Base-by-base conservation (phyloP, 2,888 invertebrate species). In the Drosophila melanosoma region DNA sequence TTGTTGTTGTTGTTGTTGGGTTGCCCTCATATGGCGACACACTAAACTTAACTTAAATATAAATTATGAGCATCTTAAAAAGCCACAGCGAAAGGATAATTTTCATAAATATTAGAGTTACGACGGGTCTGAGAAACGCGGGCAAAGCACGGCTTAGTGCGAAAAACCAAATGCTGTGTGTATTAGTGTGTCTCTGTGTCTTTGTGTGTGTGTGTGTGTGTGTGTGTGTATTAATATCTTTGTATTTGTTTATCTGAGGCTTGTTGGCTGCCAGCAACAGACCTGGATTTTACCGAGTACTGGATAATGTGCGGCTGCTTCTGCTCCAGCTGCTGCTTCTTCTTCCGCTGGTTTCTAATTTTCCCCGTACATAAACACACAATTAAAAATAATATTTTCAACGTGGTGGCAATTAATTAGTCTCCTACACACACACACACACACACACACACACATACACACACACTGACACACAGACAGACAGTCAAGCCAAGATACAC, bases 351-450 rank as follows among this genome's bases (percentile, higher is more conserved):
- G 56, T n/a, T 56, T 56, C 56, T 38, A 56, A 38, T 56, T 38
- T 56, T 56, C 65, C 51, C 59, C 74, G 65, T 68, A 74, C 83
- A 90, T 90, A 91, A 91, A 90, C 90, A 89, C 87, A 91, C 89
- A 91, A 89, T 90, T 91, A 89, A 91, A 88, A 90, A 91, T 90
- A 89, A 91, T 91, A 89, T 87, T 90, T 84, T 89, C 90, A 89
- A 90, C 90, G 89, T 83, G 87, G 83, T 79, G 90, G 88, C 89
- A 91, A 91, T 91, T 91, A 91, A 91, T 91, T 91, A 91, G 86
- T 75, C 83, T 52, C 78, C 74, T 72, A 73, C 74, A 71, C 64
- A 75, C 48, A 56, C 61, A 70, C 11, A 42, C 23, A 32, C n/a
- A 7, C 15, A 20, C 23, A 36, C 12, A 23, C 10, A 48, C 57